Evolutionary conservation across 2,888 invertebrate genomes (phyloP).

Genomic region (Drosophila limbata): DNA sequence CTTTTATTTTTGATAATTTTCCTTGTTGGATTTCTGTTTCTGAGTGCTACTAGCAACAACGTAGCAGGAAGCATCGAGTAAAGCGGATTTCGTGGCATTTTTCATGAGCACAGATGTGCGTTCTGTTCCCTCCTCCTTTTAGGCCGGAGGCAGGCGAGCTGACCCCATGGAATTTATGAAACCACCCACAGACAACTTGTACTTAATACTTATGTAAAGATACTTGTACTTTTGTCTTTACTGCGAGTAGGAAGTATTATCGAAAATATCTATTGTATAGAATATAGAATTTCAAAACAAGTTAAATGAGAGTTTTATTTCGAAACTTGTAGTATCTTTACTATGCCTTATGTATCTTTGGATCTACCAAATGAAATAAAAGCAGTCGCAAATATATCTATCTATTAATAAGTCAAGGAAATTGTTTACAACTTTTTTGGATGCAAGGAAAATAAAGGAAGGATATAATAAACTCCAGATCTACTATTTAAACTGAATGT

Average conservation of each 20-base stretch:
- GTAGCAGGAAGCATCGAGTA: conserved; percentile 23
- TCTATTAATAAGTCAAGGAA: too few relatives aligned
- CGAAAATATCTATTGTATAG: conserved; percentile 4
- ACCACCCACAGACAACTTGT: conserved; percentile 20
- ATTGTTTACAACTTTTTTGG: too few relatives aligned
- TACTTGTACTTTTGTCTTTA: conserved; percentile 4
- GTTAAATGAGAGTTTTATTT: background rate
- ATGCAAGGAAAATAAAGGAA: too few relatives aligned
- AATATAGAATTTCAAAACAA: background rate
- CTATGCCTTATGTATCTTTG: too few relatives aligned
- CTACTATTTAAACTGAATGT: too few relatives aligned
- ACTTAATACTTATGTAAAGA: conserved; percentile 24
- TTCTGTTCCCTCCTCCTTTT: background rate
- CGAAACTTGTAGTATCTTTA: background rate
- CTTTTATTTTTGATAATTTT: conserved; percentile 72
- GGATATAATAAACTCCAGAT: too few relatives aligned
- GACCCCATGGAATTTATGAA: conserved; percentile 42
- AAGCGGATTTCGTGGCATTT: conserved; percentile 71
- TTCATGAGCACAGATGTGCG: conserved; percentile 64
- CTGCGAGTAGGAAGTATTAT: conserved; percentile 1
- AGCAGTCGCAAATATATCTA: too few relatives aligned
- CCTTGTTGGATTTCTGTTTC: conserved; percentile 62
- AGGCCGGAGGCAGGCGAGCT: conserved; percentile 16
- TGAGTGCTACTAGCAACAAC: conserved; percentile 32
- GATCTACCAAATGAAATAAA: too few relatives aligned